Evolutionary conservation across 2,888 invertebrate genomes (phyloP).

Genomic region (Rotaria socialis): DNA sequence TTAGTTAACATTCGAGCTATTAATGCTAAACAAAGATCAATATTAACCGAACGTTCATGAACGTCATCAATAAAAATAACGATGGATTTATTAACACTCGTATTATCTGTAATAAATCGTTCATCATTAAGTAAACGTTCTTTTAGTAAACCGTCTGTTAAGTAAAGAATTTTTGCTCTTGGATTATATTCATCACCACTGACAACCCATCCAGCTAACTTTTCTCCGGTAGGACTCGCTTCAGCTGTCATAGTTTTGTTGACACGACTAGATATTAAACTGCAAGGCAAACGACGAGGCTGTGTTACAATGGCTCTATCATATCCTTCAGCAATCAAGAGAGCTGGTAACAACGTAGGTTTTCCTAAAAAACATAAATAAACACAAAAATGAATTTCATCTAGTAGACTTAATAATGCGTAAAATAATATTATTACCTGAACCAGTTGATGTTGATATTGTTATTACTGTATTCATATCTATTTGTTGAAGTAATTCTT

Average conservation of each 20-base stretch:
- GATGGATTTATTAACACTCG: neutral
- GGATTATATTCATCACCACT: neutral
- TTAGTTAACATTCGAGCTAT: neutral
- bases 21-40: conserved; percentile 10
- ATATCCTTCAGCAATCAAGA: neutral
- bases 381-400: no score
- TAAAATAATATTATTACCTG: neutral
- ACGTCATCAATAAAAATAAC: neutral
- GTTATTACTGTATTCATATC: neutral
- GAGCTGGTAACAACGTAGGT: neutral
- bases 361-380: neutral
- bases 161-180: neutral
- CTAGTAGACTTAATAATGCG: no score
- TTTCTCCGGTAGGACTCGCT: neutral
- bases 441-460: conserved; percentile 4
- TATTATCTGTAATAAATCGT: neutral
- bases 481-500: neutral
- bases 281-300: neutral
- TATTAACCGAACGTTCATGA: neutral
- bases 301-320: neutral
- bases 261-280: neutral
- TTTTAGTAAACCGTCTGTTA: neutral
- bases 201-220: neutral
- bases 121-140: conserved; percentile 1
- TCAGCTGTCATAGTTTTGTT: neutral